phyloP scores from a whole-genome alignment of 2,113 vertebrate genomes.

The Ibidorhyncha struthersii region DNA sequence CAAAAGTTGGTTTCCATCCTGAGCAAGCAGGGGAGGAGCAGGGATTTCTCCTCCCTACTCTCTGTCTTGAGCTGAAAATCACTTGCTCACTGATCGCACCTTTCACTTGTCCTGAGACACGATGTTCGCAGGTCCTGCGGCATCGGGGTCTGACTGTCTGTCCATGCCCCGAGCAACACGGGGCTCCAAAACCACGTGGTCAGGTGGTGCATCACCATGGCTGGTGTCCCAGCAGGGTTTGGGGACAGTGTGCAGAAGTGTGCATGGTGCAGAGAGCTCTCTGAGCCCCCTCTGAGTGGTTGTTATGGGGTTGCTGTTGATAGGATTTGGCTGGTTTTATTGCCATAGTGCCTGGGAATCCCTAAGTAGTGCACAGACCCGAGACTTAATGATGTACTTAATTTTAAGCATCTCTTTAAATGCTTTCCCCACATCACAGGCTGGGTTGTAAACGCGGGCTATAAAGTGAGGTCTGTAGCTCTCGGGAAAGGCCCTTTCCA shows the following conservation, averaged over 20 bases:
- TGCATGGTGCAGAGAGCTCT: not conserved
- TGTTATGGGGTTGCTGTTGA: not conserved
- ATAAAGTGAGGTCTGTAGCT: not conserved
- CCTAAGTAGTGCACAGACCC: not conserved
- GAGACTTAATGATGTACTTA: not conserved
- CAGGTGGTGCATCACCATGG: not conserved
- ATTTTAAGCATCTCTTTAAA: constrained; percentile 14
- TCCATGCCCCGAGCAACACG: fast-evolving
- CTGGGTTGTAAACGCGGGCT: not conserved
- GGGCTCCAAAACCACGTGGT: fast-evolving
- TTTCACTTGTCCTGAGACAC: not conserved
- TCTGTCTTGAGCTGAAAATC: not conserved
- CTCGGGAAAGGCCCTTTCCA: not conserved
- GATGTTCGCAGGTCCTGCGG: not conserved
- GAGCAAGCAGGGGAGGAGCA: not conserved
- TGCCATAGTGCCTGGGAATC: not conserved
- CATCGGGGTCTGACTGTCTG: not conserved
- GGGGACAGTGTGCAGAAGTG: not conserved
- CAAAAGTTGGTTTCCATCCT: not conserved
- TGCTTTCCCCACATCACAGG: not conserved
- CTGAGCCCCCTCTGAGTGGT: not conserved
- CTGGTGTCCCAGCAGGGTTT: not conserved
- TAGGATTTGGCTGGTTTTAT: not conserved
- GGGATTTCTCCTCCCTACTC: not conserved
- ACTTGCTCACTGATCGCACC: not conserved